Conservation (phyloP, 2,113 vertebrate species). For the Etheostoma cragini region DNA sequence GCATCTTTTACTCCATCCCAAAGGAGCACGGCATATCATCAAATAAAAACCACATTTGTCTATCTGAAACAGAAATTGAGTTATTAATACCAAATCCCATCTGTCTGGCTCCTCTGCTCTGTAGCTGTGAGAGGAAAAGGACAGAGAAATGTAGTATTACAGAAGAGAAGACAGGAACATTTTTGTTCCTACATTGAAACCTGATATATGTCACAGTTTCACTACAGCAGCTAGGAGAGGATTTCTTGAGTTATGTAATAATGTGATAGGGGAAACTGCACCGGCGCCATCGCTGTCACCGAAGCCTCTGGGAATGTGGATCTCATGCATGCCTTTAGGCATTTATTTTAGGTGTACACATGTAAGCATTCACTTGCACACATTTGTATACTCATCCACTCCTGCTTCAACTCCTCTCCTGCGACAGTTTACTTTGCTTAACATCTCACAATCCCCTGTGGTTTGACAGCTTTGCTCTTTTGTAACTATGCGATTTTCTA, state of each 20-base stretch:
- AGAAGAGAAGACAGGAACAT: conserved; percentile 46
- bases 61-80: conserved; percentile 48
- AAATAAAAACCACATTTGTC: conserved; percentile 44
- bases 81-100: conserved; percentile 62
- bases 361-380: conserved; percentile 37
- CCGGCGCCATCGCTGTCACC: conserved; percentile 29
- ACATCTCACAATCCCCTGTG: conserved; percentile 36
- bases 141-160: conserved; percentile 5
- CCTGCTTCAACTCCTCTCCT: conserved; percentile 28
- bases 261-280: conserved; percentile 20
- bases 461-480: conserved; percentile 39
- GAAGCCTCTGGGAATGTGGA: conserved; percentile 42
- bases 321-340: conserved; percentile 37
- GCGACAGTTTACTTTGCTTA: conserved; percentile 34
- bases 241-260: conserved; percentile 43
- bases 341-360: conserved; percentile 48
- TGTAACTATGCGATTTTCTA: conserved; percentile 39
- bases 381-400: conserved; percentile 15
- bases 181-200: conserved; percentile 42
- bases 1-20: conserved; percentile 5
- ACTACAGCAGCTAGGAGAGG: conserved; percentile 24
- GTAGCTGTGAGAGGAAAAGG: conserved; percentile 18
- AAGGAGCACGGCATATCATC: conserved; percentile 30
- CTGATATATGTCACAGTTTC: conserved; percentile 63
- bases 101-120: conserved; percentile 43